These are phyloP conservation scores for Rhaphigaster nebulosa DNA, from an alignment of 2,888 invertebrate species.

Conservation along the genomic window DNA sequence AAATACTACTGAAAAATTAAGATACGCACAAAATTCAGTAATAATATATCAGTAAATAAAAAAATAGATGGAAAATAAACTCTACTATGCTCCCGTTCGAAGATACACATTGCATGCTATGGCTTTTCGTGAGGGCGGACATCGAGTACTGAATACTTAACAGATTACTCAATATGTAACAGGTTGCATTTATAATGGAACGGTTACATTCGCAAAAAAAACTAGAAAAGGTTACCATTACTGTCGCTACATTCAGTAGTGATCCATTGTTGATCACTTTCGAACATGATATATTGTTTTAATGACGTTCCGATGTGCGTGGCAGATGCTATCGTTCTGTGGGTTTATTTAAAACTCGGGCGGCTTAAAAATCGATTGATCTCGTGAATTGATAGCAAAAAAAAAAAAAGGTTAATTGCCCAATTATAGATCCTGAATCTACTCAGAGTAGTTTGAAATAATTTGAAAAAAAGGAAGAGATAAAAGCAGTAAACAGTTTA, in stretches of 20 bases:
- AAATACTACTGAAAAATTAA: no score
- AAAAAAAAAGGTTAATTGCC: background rate
- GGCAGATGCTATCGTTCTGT: background rate
- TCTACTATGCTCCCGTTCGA: background rate
- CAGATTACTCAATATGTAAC: background rate
- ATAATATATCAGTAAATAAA: background rate
- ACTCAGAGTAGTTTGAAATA: background rate
- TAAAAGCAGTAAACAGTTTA: background rate
- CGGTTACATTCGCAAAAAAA: background rate
- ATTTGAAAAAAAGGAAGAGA: background rate
- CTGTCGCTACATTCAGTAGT: background rate
- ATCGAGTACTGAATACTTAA: background rate
- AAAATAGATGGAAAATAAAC: background rate
- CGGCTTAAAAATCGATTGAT: background rate
- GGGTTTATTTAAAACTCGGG: background rate
- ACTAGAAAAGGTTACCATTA: background rate
- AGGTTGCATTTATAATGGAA: background rate
- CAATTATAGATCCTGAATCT: background rate
- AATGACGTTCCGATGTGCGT: background rate
- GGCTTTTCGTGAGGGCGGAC: background rate
- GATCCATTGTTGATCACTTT: conserved; percentile 18
- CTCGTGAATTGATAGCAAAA: background rate
- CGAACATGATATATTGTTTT: background rate
- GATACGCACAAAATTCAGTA: background rate
- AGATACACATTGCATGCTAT: background rate